These are phyloP conservation scores for Aphidius colemani DNA, from an alignment of 2,888 invertebrate species.

Conservation along the genomic window DNA sequence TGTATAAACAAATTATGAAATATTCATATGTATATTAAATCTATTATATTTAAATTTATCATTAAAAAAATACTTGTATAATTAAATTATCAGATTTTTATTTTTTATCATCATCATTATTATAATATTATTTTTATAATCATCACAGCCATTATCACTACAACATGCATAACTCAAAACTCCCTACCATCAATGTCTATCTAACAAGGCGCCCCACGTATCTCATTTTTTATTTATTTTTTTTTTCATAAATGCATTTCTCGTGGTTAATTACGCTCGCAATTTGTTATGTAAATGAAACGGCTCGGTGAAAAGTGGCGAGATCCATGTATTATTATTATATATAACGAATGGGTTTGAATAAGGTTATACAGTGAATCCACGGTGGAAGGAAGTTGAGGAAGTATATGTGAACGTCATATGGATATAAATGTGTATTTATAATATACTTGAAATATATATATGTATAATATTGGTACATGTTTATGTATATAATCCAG, in stretches of 20 bases:
- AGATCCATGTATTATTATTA: constrained; percentile 10
- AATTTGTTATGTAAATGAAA: constrained; percentile 42
- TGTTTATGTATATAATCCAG: constrained; percentile 9
- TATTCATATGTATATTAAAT: not conserved
- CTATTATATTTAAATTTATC: no score
- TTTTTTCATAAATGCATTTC: not conserved
- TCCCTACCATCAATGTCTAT: constrained; percentile 1
- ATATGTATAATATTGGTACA: not conserved
- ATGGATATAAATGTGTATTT: no score
- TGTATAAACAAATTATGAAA: no score
- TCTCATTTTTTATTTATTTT: not conserved
- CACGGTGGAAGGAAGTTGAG: constrained; percentile 11
- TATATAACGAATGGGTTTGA: constrained; percentile 3
- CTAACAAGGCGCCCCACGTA: constrained; percentile 11
- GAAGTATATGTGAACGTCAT: constrained; percentile 19
- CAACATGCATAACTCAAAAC: constrained; percentile 12
- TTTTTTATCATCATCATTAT: constrained; percentile 14
- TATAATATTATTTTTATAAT: not conserved
- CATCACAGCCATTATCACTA: constrained; percentile 15
- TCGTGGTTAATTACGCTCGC: constrained; percentile 38
- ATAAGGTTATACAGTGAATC: constrained; percentile 5
- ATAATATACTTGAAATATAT: not conserved
- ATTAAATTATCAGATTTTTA: no score
- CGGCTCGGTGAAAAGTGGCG: constrained; percentile 36
- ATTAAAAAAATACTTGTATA: no score